These are phyloP conservation scores for Eumaeus atala DNA, from an alignment of 1,140 invertebrate species.

Conservation along the genomic window DNA sequence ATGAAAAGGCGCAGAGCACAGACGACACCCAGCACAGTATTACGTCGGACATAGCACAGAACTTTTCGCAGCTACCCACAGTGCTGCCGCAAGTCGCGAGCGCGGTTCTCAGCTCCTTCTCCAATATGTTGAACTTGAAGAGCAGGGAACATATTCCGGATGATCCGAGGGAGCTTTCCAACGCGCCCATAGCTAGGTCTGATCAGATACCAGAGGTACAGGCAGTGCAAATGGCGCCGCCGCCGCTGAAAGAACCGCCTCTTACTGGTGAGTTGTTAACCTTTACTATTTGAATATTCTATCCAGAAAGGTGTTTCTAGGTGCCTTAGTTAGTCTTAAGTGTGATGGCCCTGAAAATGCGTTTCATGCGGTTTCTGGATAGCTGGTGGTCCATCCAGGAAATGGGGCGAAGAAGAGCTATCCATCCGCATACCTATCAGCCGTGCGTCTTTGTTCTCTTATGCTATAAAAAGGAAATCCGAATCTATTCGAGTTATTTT, in stretches of 20 bases:
- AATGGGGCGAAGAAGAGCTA: no score
- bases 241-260: constrained; percentile 41
- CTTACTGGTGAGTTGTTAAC: constrained; percentile 44
- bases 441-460: no score
- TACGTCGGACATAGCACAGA: constrained; percentile 73
- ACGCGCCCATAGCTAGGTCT: constrained; percentile 20
- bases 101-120: constrained; percentile 76
- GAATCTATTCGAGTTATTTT: no score
- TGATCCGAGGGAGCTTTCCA: constrained; percentile 22
- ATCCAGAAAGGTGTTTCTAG: no score
- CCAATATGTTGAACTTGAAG: constrained; percentile 67
- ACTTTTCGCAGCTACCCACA: constrained; percentile 73
- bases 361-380: no score
- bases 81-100: constrained; percentile 75
- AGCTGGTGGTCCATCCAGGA: no score
- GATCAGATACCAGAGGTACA: constrained; percentile 26
- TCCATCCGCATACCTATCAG: no score
- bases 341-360: no score
- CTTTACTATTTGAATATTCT: no score
- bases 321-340: no score
- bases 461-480: no score
- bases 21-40: constrained; percentile 60
- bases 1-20: constrained; percentile 35
- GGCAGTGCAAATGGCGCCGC: constrained; percentile 37
- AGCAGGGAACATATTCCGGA: constrained; percentile 50